Conservation (phyloP, 2,113 vertebrate species). For the Todiramphus saurophagus region DNA sequence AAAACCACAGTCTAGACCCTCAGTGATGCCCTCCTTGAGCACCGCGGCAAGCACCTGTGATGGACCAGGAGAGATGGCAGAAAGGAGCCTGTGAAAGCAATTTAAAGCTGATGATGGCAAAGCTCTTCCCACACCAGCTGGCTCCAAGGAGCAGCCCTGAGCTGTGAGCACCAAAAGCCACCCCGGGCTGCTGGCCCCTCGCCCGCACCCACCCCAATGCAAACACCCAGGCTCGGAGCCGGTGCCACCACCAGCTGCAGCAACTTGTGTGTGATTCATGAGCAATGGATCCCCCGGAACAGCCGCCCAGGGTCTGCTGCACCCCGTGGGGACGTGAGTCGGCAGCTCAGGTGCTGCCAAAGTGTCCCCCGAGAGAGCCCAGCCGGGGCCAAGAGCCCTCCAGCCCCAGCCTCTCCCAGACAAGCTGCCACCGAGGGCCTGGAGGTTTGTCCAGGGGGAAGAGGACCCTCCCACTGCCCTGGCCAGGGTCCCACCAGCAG, state of each 20-base stretch:
- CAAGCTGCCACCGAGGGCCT: neutral
- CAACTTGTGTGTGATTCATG: too few species aligned
- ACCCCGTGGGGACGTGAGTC: rapidly evolving
- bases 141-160: neutral
- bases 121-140: neutral
- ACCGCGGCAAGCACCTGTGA: neutral
- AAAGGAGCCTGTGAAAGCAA: neutral
- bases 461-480: neutral
- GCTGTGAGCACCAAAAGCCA: neutral
- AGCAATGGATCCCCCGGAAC: rapidly evolving
- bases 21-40: neutral
- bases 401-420: neutral
- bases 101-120: neutral
- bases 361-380: neutral
- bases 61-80: neutral
- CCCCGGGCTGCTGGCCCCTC: neutral
- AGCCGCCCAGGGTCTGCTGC: neutral
- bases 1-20: neutral
- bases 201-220: too few species aligned
- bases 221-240: neutral
- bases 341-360: neutral
- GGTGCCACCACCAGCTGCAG: neutral
- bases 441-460: neutral
- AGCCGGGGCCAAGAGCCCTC: neutral
- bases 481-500: rapidly evolving